Evolutionary conservation across 1,140 invertebrate species (phyloP).

Genomic region (Eriosoma lanigerum): DNA sequence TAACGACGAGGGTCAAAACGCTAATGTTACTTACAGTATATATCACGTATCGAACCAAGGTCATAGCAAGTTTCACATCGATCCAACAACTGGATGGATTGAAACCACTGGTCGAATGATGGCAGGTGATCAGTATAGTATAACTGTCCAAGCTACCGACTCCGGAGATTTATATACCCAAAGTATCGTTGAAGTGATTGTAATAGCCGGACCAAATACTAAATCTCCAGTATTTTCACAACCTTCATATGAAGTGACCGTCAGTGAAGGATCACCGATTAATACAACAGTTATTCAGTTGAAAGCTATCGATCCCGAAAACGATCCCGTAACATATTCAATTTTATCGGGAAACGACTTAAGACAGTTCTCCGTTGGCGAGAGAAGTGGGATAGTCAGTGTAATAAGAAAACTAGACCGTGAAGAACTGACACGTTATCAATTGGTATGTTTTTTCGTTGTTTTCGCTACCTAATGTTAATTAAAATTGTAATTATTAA

Average conservation of each 20-base stretch:
- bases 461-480: neutral
- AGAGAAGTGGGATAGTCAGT: constrained; percentile 77
- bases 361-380: constrained; percentile 79
- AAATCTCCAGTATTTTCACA: constrained; percentile 79
- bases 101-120: constrained; percentile 67
- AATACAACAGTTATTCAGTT: constrained; percentile 74
- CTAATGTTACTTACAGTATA: constrained; percentile 78
- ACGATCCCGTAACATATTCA: constrained; percentile 80
- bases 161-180: constrained; percentile 63
- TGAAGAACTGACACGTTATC: constrained; percentile 82
- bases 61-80: constrained; percentile 78
- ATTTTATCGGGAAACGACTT: constrained; percentile 84
- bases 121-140: constrained; percentile 84
- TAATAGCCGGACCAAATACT: constrained; percentile 81
- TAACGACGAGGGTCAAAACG: constrained; percentile 82
- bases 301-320: constrained; percentile 83
- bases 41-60: constrained; percentile 90
- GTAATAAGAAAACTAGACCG: constrained; percentile 81
- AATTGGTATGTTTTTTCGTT: constrained; percentile 64
- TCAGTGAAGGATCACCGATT: constrained; percentile 83
- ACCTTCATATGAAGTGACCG: constrained; percentile 78
- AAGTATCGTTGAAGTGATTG: constrained; percentile 79
- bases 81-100: constrained; percentile 76
- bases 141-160: constrained; percentile 72
- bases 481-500: neutral